Evolutionary conservation across 2,888 invertebrate species (phyloP).

Genomic region (Platycheirus albimanus): DNA sequence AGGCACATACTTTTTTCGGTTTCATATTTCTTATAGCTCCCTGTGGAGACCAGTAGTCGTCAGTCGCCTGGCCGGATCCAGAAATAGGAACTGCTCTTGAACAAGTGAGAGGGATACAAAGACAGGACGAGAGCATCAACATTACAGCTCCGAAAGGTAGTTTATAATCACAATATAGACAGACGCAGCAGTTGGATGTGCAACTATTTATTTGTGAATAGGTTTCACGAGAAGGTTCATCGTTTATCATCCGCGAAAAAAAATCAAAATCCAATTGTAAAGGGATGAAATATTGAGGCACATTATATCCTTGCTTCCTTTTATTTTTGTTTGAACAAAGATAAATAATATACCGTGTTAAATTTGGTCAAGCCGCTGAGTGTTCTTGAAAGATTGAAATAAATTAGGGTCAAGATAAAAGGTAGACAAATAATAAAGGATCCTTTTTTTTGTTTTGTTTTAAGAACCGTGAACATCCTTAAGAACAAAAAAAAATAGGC

Average conservation of each 20-base stretch:
- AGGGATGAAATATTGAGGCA: background rate
- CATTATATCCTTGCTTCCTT: background rate
- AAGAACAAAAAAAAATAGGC: background rate
- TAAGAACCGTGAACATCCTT: background rate
- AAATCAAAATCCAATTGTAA: too few relatives aligned
- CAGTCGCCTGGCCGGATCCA: background rate
- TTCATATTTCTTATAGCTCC: slow-evolving; percentile 7
- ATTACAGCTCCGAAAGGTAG: background rate
- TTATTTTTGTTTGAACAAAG: background rate
- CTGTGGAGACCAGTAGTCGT: slow-evolving; percentile 5
- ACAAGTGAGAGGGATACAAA: background rate
- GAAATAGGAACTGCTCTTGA: background rate
- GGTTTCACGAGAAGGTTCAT: background rate
- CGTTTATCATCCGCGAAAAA: background rate
- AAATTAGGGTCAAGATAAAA: slow-evolving; percentile 20
- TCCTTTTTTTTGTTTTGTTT: too few relatives aligned
- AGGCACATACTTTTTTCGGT: slow-evolving; percentile 16
- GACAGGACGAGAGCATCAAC: too few relatives aligned
- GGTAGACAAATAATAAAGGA: background rate
- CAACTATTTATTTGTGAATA: background rate
- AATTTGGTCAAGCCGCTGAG: background rate
- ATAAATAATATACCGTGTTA: background rate
- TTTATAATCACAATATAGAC: background rate
- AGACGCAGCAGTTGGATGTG: background rate
- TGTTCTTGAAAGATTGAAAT: slow-evolving; percentile 1